These are phyloP conservation scores for Scomberomorus guttatus DNA, from an alignment of 2,797 vertebrate genomes.

Conservation along the genomic window DNA sequence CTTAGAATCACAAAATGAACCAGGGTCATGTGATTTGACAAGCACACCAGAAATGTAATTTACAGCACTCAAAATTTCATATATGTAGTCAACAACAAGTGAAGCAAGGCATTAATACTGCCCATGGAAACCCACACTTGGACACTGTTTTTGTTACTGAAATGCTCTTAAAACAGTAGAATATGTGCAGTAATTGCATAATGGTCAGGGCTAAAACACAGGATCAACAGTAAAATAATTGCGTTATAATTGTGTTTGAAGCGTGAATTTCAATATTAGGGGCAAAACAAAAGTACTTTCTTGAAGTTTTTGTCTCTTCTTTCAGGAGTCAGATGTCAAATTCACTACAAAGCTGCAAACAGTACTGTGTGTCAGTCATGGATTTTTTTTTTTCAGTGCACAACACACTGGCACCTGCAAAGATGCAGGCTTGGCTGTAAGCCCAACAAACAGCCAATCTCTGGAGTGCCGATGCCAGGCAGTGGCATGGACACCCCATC, in stretches of 20 bases:
- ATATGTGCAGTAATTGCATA: neutral
- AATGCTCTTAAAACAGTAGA: neutral
- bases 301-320: neutral
- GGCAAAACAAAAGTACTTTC: neutral
- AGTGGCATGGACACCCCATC: slow-evolving; percentile 63
- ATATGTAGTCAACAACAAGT: neutral
- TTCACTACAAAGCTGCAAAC: slow-evolving; percentile 35
- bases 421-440: slow-evolving; percentile 49
- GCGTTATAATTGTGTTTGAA: neutral
- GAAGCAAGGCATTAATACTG: neutral
- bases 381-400: slow-evolving; percentile 36
- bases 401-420: slow-evolving; percentile 64
- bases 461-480: slow-evolving; percentile 60
- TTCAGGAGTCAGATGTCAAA: slow-evolving; percentile 13
- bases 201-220: too few species aligned
- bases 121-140: neutral
- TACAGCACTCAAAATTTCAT: neutral
- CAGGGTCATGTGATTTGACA: neutral
- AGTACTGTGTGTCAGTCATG: slow-evolving; percentile 31
- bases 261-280: neutral
- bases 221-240: neutral
- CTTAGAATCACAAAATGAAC: neutral
- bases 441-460: slow-evolving; percentile 55
- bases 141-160: neutral
- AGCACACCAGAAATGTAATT: neutral